Evolutionary conservation across 2,113 vertebrate genomes (phyloP).

Genomic region (Nothobranchius kuhntae): DNA sequence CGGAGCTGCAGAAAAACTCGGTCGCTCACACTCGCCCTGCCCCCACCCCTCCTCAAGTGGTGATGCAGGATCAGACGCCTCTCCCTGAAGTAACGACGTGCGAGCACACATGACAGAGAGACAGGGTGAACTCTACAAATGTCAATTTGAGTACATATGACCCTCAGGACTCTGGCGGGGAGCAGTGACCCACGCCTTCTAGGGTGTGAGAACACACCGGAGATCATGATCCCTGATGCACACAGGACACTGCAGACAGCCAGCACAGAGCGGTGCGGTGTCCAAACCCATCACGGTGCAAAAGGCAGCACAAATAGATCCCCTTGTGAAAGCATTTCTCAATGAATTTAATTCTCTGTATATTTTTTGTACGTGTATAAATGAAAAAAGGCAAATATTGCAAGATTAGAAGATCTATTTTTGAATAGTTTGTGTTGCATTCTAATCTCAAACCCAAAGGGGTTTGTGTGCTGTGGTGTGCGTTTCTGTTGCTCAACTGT

Average conservation of each 20-base stretch:
- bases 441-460: constrained; percentile 56
- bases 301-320: constrained; percentile 49
- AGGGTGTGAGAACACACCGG: constrained; percentile 28
- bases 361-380: constrained; percentile 69
- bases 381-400: constrained; percentile 42
- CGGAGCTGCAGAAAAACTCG: constrained; percentile 79
- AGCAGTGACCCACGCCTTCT: constrained; percentile 45
- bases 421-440: constrained; percentile 71
- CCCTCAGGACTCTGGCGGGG: constrained; percentile 47
- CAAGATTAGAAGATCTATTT: constrained; percentile 71
- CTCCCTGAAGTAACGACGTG: constrained; percentile 75
- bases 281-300: constrained; percentile 55
- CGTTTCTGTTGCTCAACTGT: constrained; percentile 64
- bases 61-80: constrained; percentile 74
- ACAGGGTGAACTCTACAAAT: constrained; percentile 12
- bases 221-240: constrained; percentile 36
- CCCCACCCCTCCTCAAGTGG: constrained; percentile 60
- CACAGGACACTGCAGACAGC: constrained; percentile 42
- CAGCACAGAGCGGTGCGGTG: constrained; percentile 21
- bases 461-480: constrained; percentile 70
- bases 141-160: constrained; percentile 26
- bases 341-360: constrained; percentile 51
- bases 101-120: constrained; percentile 76
- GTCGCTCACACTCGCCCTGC: constrained; percentile 63
- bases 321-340: constrained; percentile 51